A percentile compares a stretch with the other conserved stretches of the same genome.
phyloP scores from a whole-genome alignment of 2,113 vertebrate species.

The Theristicus caerulescens region DNA sequence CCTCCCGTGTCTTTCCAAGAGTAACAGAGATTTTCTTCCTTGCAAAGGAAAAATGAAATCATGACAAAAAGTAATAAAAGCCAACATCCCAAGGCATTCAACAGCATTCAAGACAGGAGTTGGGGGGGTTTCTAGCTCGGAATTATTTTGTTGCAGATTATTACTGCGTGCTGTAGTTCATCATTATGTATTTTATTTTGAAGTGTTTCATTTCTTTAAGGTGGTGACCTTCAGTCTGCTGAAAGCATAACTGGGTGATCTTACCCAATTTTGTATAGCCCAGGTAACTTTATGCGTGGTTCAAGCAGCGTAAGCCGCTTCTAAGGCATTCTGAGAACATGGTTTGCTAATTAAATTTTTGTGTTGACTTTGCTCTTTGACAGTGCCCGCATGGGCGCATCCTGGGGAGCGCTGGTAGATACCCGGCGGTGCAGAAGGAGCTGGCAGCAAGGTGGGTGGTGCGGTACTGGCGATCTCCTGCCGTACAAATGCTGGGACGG shows the following conservation, averaged over 20 bases:
- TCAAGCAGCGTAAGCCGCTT: neutral
- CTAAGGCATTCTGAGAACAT: neutral
- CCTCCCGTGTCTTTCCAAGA: slow-evolving; percentile 43
- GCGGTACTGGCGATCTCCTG: neutral
- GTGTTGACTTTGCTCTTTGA: neutral
- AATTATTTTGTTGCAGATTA: neutral
- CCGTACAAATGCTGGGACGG: neutral
- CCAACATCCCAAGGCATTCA: neutral
- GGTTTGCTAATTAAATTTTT: neutral
- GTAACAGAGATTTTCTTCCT: slow-evolving; percentile 54
- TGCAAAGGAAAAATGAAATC: slow-evolving; percentile 49
- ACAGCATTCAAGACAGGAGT: neutral
- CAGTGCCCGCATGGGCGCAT: neutral
- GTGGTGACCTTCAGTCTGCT: neutral
- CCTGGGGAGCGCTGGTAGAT: neutral
- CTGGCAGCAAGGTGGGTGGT: neutral
- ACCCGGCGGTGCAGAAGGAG: neutral
- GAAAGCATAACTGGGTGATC: neutral
- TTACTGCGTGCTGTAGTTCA: neutral
- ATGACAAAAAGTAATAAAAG: slow-evolving; percentile 41
- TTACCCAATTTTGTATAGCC: neutral
- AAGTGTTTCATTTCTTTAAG: slow-evolving; percentile 24
- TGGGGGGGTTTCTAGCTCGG: neutral
- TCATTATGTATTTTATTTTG: neutral
- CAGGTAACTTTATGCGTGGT: neutral